Percentiles rank a stretch among this genome's conserved stretches.
These are phyloP conservation scores for Hypocryptadius cinnamomeus DNA, from an alignment of 2,113 vertebrate species.

Conservation along the genomic window DNA sequence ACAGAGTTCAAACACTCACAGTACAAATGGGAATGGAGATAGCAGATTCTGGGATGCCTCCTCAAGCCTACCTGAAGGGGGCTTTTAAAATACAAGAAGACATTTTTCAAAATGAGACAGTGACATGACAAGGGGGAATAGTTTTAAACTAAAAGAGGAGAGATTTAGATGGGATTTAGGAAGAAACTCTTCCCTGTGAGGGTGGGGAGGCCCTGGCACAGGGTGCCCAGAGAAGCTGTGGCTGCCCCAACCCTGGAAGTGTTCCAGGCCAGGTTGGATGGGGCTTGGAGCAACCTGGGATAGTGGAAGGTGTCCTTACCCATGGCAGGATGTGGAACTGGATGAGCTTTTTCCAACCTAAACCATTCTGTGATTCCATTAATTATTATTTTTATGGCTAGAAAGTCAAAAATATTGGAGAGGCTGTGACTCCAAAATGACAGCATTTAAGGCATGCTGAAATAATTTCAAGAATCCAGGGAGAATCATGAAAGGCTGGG, in stretches of 20 bases:
- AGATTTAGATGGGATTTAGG: not conserved
- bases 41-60: not conserved
- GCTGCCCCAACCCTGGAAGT: not conserved
- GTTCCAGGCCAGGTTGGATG: rapidly evolving
- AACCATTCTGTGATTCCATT: not conserved
- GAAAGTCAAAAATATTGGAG: not conserved
- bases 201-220: not conserved
- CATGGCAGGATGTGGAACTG: not conserved
- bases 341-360: not conserved
- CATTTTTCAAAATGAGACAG: not conserved
- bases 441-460: not conserved
- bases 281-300: not conserved
- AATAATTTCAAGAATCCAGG: not conserved
- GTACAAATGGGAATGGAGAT: rapidly evolving
- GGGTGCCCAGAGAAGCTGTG: not conserved
- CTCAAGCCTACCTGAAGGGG: not conserved
- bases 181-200: not conserved
- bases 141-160: not conserved
- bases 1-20: not conserved
- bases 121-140: not conserved
- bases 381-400: not conserved
- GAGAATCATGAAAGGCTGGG: not conserved
- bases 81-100: not conserved
- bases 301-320: not conserved
- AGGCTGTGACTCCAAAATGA: not conserved